Percentiles rank a stretch among this genome's conserved stretches.
Evolutionary conservation across 2,113 vertebrate genomes (phyloP).

Genomic region (Neogale vison): DNA sequence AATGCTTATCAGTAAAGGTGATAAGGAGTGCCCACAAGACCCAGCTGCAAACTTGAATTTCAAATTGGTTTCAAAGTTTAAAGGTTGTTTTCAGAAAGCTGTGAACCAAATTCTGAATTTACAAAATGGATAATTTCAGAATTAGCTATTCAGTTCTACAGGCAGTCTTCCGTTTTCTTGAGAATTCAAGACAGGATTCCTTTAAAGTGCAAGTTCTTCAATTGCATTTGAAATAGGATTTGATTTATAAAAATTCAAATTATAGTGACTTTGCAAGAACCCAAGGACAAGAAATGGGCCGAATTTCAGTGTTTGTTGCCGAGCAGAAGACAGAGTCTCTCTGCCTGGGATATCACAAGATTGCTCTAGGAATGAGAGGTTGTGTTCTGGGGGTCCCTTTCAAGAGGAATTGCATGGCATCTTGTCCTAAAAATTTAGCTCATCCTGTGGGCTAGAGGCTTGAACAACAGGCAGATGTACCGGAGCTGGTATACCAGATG

Average conservation of each 20-base stretch:
- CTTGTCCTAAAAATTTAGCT: slow-evolving; percentile 7
- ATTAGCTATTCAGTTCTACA: slow-evolving; percentile 60
- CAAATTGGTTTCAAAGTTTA: slow-evolving; percentile 69
- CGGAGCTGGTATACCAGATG: slow-evolving; percentile 55
- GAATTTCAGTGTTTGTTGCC: background rate
- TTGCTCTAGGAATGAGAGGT: background rate
- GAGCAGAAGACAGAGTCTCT: slow-evolving; percentile 28
- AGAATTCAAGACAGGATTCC: slow-evolving; percentile 56
- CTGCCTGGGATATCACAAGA: background rate
- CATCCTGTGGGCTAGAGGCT: background rate
- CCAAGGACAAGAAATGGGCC: slow-evolving; percentile 55
- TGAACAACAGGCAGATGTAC: background rate
- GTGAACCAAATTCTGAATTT: slow-evolving; percentile 57
- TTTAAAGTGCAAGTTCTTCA: slow-evolving; percentile 61
- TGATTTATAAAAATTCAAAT: slow-evolving; percentile 74
- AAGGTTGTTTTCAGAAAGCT: slow-evolving; percentile 70
- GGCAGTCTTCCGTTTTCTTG: slow-evolving; percentile 50
- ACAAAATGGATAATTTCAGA: slow-evolving; percentile 61
- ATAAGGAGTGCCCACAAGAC: slow-evolving; percentile 69
- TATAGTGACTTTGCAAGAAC: slow-evolving; percentile 60
- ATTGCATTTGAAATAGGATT: slow-evolving; percentile 62
- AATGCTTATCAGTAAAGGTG: slow-evolving; percentile 78
- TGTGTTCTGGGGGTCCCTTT: background rate
- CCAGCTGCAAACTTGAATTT: slow-evolving; percentile 71
- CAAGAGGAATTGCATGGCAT: background rate